Base-by-base conservation (phyloP, 2,797 vertebrate genomes). In the Sphenopsis melanotis region DNA sequence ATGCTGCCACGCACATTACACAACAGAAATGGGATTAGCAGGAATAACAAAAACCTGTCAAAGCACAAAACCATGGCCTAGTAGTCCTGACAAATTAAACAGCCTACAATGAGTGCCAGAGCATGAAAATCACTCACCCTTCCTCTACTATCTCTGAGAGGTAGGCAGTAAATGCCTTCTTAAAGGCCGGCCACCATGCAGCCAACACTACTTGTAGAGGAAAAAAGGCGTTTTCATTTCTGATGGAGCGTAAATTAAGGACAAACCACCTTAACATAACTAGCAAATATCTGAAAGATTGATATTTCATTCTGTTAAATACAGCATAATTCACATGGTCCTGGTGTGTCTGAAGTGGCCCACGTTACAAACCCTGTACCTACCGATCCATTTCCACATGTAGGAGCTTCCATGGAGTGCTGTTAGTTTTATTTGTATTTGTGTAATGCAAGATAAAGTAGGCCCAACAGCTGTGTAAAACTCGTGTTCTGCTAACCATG, bases 1-100 rank as follows among this genome's bases (percentile, higher is more conserved):
- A 96, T 96, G 95, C 95, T 97, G 94, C 95, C 95, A 97, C 89
- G 93, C 95, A 96, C 95, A 96, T 97, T 97, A 96, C 95, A 90
- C 95, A 97, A 97, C 95, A 96, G 96, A 97, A 96, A 93, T 96
- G 95, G 96, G 96, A 97, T 97, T 97, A 96, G 91, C 74, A 94
- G 87, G 89, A 97, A 93, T 97, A 96, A 97, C 95, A 97, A 97
- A 96, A 97, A 96, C 94, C 94, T 95, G 94, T 96, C 95, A 96
- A 95, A 94, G 95, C 93, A 96, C 89, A 96, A 95, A 96, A 96
- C 94, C 95, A 83, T 74, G 93, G 96, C 95, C 95, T 97, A 87
- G 95, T 95, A 96, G 93, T 94, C 85, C 93, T 96, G 95, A 96
- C 95, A 97, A 96, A 96, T 97, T 97, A 96, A 96, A 93, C 87